These are phyloP conservation scores for Psephotus haematonotus DNA, from an alignment of 2,113 vertebrate genomes.

Conservation along the genomic window DNA sequence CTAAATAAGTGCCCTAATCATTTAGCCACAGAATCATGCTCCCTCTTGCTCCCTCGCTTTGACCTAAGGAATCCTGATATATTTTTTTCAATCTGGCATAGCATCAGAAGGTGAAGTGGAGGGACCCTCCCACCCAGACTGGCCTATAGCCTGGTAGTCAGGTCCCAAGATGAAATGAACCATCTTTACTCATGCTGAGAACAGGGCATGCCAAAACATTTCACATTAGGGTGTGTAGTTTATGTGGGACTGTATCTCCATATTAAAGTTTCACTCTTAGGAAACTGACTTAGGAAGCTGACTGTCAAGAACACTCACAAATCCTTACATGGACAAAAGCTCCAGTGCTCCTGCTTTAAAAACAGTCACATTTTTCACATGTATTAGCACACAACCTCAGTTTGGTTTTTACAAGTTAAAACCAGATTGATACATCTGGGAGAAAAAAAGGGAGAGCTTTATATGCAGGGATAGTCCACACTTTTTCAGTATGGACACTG, in stretches of 20 bases:
- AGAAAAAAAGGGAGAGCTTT: neutral
- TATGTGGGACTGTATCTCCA: neutral
- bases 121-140: neutral
- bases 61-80: neutral
- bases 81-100: neutral
- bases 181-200: neutral
- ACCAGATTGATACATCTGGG: neutral
- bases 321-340: neutral
- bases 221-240: neutral
- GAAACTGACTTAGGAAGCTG: neutral
- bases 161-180: conserved; percentile 8
- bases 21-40: neutral
- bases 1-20: neutral
- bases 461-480: neutral
- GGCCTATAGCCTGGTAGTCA: neutral
- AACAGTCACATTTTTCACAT: neutral
- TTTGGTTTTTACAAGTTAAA: neutral
- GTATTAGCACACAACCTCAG: neutral
- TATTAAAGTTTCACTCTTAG: neutral
- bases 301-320: neutral
- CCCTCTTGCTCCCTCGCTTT: neutral
- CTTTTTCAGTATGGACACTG: neutral
- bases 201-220: neutral
- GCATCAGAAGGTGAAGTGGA: neutral
- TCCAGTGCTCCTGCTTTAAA: neutral